A percentile compares a stretch with the other conserved stretches of the same genome.
Conservation (phyloP, 2,888 invertebrate species). For the Folsomia manolachei region DNA sequence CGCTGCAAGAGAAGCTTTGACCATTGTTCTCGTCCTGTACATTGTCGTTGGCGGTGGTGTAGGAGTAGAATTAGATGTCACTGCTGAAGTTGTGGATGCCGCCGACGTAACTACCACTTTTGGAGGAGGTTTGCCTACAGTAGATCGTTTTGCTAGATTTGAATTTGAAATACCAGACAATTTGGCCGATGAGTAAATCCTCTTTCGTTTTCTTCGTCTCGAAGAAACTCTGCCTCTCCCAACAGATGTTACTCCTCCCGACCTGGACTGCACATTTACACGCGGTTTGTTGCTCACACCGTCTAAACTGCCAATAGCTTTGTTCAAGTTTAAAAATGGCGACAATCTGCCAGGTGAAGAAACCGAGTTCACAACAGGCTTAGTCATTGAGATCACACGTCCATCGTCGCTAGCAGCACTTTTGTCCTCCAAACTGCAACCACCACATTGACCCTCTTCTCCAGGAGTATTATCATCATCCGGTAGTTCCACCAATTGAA, state of each 20-base stretch:
- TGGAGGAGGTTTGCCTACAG: slow-evolving; percentile 33
- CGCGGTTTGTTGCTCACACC: background rate
- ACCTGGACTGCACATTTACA: background rate
- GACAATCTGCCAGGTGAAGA: background rate
- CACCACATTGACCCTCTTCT: background rate
- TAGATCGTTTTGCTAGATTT: slow-evolving; percentile 24
- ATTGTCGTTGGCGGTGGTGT: slow-evolving; percentile 30
- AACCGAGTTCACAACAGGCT: background rate
- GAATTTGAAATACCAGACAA: slow-evolving; percentile 13
- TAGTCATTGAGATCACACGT: background rate
- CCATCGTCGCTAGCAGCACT: too few species aligned
- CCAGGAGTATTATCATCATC: slow-evolving; percentile 15
- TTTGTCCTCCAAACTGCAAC: background rate
- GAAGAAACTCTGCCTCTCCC: slow-evolving; percentile 35
- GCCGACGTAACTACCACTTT: slow-evolving; percentile 12
- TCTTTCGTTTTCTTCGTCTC: slow-evolving; percentile 39
- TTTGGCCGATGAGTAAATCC: slow-evolving; percentile 32
- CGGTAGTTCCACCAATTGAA: slow-evolving; percentile 27
- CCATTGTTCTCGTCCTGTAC: slow-evolving; percentile 47
- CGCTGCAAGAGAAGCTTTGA: slow-evolving; percentile 45
- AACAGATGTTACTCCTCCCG: background rate
- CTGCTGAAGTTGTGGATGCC: slow-evolving; percentile 4
- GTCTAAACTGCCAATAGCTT: background rate
- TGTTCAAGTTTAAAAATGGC: background rate
- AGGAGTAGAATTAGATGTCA: background rate